Conservation (phyloP, 2,113 vertebrate genomes). For the Lepisosteus osseus region DNA sequence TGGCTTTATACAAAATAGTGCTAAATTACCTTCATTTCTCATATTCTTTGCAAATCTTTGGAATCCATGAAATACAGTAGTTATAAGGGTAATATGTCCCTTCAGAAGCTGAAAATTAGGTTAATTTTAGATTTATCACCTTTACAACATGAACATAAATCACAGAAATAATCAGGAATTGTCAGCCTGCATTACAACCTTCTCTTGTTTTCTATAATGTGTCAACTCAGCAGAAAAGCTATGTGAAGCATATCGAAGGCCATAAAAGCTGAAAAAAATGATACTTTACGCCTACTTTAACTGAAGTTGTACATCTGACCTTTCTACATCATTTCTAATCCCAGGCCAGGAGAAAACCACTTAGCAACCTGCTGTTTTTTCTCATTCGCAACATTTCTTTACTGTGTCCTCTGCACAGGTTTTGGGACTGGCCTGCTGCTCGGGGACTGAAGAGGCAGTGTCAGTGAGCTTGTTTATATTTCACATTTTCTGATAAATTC, state of each 20-base stretch:
- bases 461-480: too few species aligned
- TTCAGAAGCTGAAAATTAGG: not conserved
- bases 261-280: not conserved
- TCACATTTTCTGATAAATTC: too few species aligned
- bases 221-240: slow-evolving; percentile 11
- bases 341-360: not conserved
- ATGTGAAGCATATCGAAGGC: slow-evolving; percentile 12
- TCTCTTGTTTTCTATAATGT: not conserved
- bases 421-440: too few species aligned
- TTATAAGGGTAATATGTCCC: slow-evolving; percentile 4
- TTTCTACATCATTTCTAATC: not conserved
- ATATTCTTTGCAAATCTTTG: not conserved
- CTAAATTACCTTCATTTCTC: not conserved
- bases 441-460: too few species aligned
- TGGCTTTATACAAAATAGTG: not conserved
- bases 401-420: too few species aligned
- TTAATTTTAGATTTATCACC: slow-evolving; percentile 13
- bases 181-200: slow-evolving; percentile 8
- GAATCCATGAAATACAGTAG: slow-evolving; percentile 5
- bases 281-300: slow-evolving; percentile 4
- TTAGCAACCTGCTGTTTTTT: not conserved
- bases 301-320: slow-evolving; percentile 2
- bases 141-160: slow-evolving; percentile 9
- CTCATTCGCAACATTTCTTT: too few species aligned
- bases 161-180: not conserved